Base-by-base conservation (phyloP, 1,140 invertebrate genomes). In the Bombyx mandarina region DNA sequence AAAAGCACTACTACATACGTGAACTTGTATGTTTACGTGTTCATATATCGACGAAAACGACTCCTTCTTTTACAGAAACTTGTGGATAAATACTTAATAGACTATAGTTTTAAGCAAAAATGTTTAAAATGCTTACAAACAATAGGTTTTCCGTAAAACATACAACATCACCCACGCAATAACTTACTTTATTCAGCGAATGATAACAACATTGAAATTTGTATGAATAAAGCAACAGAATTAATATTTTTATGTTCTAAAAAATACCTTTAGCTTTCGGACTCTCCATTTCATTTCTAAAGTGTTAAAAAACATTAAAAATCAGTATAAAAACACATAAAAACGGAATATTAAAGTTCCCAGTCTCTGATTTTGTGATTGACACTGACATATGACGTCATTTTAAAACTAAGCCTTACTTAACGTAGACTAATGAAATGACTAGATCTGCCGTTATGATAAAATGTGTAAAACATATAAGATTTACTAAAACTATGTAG, bases 241-340 rank as follows among this genome's bases (percentile, higher is more conserved):
- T 35, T 35, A 35, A 35, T 35, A 35, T 35, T 54, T 45, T 61
- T 54, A 46, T 50, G 42, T 18, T 1, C 43, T 50, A 12, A 9
- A 8, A 52, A 52, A 73, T 71, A 79, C 82, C 78, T 72, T 79
- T 79, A 59, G 50, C 47, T 64, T 73, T 75, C 62, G 66, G 62
- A 73, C 64, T 72, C 62, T 81, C 78, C 82, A 85, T 85, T 75
- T 79, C 78, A 75, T 81, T 71, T 64, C 75, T 78, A 73, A 69
- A 67, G 44, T 50, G 58, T 63, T 56, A 62, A 67, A 63, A 63
- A 65, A 62, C 54, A 60, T 67, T 62, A 62, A 73, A 66, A 58
- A 65, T 55, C 58, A 61, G 46, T 45, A 66, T 71, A 73, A 72
- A 65, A 35, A 5, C 4, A 61, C 60, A 62, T 49, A 60, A 58